Base-by-base conservation (phyloP, 2,113 vertebrate genomes). In the Cheirogaleus medius region DNA sequence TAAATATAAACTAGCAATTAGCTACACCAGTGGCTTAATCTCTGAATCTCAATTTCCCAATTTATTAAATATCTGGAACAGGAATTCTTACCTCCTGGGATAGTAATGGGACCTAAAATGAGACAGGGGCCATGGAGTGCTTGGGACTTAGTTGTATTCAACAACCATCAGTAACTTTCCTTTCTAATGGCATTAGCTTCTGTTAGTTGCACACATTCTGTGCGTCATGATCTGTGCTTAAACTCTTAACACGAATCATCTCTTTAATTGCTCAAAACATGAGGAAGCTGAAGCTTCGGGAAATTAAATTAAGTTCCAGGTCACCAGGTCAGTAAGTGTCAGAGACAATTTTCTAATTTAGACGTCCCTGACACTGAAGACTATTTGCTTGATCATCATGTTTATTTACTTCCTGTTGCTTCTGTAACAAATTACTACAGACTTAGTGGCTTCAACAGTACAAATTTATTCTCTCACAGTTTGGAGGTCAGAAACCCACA, bases 271-370 rank as follows among this genome's bases (percentile, higher is more conserved):
- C 23, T 86, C 27, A 86, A 81, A 83, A 73, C 54, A 58, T 21
- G 49, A 96, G n/a, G 37, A 94, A 90, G 39, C 29, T 93, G n/a
- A 96, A 93, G 47, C 49, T 82, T 63, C 44, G 88, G 21, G 8
- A 89, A 96, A 95, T 87, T 87, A 96, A 94, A 87, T 87, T 37
- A 87, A 92, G 64, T 56, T 13, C 82, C 23, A 82, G 77, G 42
- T 76, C 34, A 91, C 23, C 13, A 54, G 74, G 44, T 94, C 60
- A 77, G 9, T 25, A 77, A 76, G 18, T 49, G 32, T 60, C 63
- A 76, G 44, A 73, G 32, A 47, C 13, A 27, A 8, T 91, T 91
- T 78, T 89, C 68, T 95, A 74, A 54, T 60, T 90, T 85, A 82
- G 87, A 83, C 32, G 6, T 54, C 3, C 27, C 44, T 91, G 27